Conservation (phyloP, 2,888 invertebrate genomes). For the Diogma glabrata region DNA sequence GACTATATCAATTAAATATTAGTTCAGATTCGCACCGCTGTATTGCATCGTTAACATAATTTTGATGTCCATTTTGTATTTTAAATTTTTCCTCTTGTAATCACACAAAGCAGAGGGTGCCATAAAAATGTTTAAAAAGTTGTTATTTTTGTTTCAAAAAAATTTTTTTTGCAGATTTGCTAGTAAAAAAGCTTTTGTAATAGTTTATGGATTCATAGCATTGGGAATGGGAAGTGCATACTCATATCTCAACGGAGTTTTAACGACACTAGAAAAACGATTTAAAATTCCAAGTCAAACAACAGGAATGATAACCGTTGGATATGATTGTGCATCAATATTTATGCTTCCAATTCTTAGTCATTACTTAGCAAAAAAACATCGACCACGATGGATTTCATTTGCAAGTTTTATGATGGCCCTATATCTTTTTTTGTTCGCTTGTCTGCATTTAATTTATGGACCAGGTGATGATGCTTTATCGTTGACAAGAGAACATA, state of each 20-base stretch:
- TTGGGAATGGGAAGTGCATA: conserved; percentile 47
- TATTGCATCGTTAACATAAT: too few species aligned
- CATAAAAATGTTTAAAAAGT: too few species aligned
- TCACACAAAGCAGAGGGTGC: too few species aligned
- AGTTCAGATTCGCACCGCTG: too few species aligned
- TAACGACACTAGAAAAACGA: conserved; percentile 44
- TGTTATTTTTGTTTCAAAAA: too few species aligned
- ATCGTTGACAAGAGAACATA: conserved; percentile 41
- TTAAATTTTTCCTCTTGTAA: too few species aligned
- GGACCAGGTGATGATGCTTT: conserved; percentile 47
- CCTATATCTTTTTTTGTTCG: conserved; percentile 19
- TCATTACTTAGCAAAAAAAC: conserved; percentile 21
- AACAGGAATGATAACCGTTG: conserved; percentile 49
- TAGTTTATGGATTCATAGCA: conserved; percentile 46
- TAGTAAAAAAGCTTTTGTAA: conserved; percentile 46
- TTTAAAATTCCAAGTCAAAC: conserved; percentile 51
- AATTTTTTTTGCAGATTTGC: conserved; percentile 32
- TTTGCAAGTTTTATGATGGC: not conserved
- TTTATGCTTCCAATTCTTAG: conserved; percentile 40
- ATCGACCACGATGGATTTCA: conserved; percentile 51
- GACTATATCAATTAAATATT: too few species aligned
- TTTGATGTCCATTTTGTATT: too few species aligned
- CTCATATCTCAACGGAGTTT: conserved; percentile 39
- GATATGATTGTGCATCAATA: conserved; percentile 52
- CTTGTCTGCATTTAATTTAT: conserved; percentile 47